These are phyloP conservation scores for Melanerpes formicivorus DNA, from an alignment of 2,113 vertebrate genomes.

Conservation along the genomic window DNA sequence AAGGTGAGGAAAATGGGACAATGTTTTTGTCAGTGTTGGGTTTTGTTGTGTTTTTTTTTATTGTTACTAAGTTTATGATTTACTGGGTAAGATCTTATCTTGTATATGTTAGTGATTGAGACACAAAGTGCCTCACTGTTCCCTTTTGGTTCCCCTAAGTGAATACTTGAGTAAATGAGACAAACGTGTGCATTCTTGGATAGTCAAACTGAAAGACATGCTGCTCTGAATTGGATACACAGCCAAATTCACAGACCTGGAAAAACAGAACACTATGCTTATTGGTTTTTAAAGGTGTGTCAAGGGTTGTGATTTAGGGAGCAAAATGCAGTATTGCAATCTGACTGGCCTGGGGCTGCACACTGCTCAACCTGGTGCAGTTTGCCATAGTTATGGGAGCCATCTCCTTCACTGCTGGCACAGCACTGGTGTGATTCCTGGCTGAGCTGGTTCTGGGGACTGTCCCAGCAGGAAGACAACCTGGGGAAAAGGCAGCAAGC, in stretches of 20 bases:
- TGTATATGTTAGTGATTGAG: neutral
- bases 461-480: neutral
- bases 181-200: neutral
- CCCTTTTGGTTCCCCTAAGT: neutral
- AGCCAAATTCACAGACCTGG: neutral
- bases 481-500: neutral
- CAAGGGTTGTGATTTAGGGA: neutral
- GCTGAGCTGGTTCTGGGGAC: neutral
- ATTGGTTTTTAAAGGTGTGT: too few relatives aligned
- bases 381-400: accelerated
- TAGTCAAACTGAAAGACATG: neutral
- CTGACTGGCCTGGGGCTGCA: neutral
- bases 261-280: neutral
- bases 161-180: neutral
- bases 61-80: neutral
- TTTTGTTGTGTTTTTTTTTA: neutral
- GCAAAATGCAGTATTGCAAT: neutral
- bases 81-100: neutral
- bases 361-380: accelerated
- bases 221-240: neutral
- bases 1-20: neutral
- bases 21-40: neutral
- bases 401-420: neutral
- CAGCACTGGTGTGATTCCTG: neutral
- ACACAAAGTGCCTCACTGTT: neutral